Percentiles rank a stretch among this genome's conserved stretches.
phyloP scores from a whole-genome alignment of 1,140 invertebrate species.

The Triops longicaudatus region DNA sequence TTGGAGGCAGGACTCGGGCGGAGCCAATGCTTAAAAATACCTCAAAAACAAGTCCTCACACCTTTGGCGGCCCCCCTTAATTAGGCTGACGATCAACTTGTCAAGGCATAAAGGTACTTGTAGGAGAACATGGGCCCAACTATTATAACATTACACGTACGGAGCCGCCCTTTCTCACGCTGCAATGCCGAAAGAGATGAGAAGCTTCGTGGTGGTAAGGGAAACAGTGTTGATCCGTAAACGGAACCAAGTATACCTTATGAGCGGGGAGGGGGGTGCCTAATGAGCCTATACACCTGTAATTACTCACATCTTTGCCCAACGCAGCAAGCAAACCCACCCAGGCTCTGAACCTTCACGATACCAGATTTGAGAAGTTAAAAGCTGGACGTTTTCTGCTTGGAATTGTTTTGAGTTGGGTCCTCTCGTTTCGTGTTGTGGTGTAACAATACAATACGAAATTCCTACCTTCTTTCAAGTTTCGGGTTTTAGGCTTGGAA shows the following conservation, averaged over 20 bases:
- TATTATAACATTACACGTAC: neutral
- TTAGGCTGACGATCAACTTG: neutral
- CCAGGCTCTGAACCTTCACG: neutral
- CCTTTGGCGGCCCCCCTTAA: neutral
- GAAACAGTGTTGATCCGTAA: no score
- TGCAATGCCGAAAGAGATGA: neutral
- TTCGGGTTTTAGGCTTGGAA: neutral
- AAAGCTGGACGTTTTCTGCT: no score
- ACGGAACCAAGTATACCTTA: neutral
- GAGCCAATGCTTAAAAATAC: no score
- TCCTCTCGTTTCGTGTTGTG: no score
- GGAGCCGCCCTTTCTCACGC: slow-evolving; percentile 9
- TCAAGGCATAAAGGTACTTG: neutral
- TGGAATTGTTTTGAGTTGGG: no score
- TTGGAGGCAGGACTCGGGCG: no score
- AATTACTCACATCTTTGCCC: neutral
- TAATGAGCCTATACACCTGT: slow-evolving; percentile 7
- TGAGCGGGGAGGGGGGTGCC: neutral
- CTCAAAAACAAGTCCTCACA: no score
- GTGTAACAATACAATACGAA: neutral
- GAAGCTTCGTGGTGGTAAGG: neutral
- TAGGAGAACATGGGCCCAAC: neutral
- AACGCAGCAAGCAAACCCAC: neutral
- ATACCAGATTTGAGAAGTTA: no score
- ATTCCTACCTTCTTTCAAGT: neutral